Evolutionary conservation across 2,888 invertebrate genomes (phyloP).

Genomic region (Yponomeuta malinellus): DNA sequence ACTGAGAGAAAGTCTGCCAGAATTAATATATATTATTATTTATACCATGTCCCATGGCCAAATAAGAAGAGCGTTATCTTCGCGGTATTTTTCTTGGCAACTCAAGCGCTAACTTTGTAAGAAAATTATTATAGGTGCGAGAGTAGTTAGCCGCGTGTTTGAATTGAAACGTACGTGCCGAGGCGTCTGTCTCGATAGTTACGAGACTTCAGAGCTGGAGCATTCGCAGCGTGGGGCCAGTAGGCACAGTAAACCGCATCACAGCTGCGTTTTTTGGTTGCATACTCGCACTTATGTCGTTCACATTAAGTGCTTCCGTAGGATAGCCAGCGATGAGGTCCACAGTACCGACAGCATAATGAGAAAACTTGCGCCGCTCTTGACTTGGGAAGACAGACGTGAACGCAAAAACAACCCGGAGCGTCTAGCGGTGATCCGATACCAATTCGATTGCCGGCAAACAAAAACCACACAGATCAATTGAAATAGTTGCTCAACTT

Average conservation of each 20-base stretch:
- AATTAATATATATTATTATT: too few relatives aligned
- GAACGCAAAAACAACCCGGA: slow-evolving; percentile 35
- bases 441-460: slow-evolving; percentile 28
- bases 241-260: slow-evolving; percentile 22
- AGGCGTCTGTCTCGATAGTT: slow-evolving; percentile 32
- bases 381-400: slow-evolving; percentile 23
- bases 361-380: slow-evolving; percentile 64
- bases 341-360: slow-evolving; percentile 40
- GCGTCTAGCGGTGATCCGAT: slow-evolving; percentile 40
- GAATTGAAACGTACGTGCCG: slow-evolving; percentile 14
- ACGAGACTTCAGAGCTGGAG: slow-evolving; percentile 42
- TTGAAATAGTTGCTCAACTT: slow-evolving; percentile 12
- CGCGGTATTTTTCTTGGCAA: not conserved
- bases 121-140: slow-evolving; percentile 6
- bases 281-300: too few relatives aligned
- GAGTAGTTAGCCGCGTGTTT: not conserved
- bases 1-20: too few relatives aligned
- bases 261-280: too few relatives aligned
- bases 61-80: not conserved
- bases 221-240: slow-evolving; percentile 46
- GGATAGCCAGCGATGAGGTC: too few relatives aligned
- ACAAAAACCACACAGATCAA: slow-evolving; percentile 5
- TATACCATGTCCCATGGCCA: slow-evolving; percentile 8
- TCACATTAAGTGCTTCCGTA: too few relatives aligned
- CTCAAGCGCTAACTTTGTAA: not conserved